Conservation (phyloP, 2,113 vertebrate species). For the Corythornis cristatus region DNA sequence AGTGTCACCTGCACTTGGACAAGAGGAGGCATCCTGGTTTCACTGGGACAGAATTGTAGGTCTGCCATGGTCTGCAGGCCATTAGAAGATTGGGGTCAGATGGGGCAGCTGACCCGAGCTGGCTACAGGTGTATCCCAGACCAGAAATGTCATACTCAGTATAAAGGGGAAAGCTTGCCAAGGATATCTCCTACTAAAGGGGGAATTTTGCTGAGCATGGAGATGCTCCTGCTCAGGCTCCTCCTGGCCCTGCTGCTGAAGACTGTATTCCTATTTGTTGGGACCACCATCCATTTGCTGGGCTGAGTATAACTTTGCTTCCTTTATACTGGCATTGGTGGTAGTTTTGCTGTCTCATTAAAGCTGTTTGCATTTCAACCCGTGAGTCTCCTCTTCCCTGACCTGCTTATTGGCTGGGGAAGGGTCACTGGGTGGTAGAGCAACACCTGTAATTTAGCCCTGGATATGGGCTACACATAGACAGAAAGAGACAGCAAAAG, state of each 20-base stretch:
- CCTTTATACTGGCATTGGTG: too few species aligned
- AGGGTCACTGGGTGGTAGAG: background rate
- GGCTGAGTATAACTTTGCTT: too few species aligned
- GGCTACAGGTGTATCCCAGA: background rate
- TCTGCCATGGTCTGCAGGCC: background rate
- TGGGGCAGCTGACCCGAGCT: background rate
- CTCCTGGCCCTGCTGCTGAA: too few species aligned
- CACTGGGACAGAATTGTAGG: background rate
- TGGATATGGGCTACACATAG: background rate
- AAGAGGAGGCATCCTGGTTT: background rate
- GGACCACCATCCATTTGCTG: too few species aligned
- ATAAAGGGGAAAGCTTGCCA: background rate
- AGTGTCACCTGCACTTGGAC: background rate
- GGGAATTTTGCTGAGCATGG: background rate
- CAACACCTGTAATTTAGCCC: background rate
- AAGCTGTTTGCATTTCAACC: too few species aligned
- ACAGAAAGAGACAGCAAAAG: background rate
- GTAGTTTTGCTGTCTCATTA: too few species aligned
- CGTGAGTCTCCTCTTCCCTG: too few species aligned
- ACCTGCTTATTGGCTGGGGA: background rate
- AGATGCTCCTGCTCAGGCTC: background rate
- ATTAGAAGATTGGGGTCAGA: background rate
- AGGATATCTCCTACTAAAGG: background rate
- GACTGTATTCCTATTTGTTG: too few species aligned
- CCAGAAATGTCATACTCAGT: background rate